Conservation (phyloP, 2,888 invertebrate species). For the Oegoconia quadripuncta region DNA sequence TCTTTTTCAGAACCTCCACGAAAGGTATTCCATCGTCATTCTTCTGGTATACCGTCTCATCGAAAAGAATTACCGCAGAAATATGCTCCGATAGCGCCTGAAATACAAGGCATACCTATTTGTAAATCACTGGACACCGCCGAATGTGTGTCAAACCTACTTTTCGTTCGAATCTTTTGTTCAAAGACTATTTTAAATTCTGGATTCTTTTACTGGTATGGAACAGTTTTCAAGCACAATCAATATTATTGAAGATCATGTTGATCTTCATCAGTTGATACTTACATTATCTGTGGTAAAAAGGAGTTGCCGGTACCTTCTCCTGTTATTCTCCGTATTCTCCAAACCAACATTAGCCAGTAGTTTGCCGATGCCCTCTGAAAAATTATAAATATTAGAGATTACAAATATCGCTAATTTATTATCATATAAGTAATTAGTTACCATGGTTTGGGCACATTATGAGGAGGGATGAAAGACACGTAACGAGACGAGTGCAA, state of each 20-base stretch:
- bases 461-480: no score
- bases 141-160: no score
- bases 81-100: constrained; percentile 83
- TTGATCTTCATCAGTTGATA: no score
- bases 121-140: no score
- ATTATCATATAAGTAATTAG: not conserved
- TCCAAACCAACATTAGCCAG: constrained; percentile 89
- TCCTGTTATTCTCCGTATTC: constrained; percentile 93
- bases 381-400: constrained; percentile 17
- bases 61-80: constrained; percentile 97
- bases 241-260: no score
- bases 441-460: no score
- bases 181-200: no score
- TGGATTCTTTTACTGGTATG: no score
- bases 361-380: constrained; percentile 89
- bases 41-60: constrained; percentile 98
- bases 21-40: constrained; percentile 91
- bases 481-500: no score
- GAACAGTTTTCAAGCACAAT: no score
- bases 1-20: constrained; percentile 88
- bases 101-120: no score
- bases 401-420: not conserved
- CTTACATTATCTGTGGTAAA: constrained; percentile 85
- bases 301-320: constrained; percentile 90
- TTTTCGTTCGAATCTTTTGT: no score